Conservation (phyloP, 2,797 vertebrate genomes). For the Argyrosomus regius region DNA sequence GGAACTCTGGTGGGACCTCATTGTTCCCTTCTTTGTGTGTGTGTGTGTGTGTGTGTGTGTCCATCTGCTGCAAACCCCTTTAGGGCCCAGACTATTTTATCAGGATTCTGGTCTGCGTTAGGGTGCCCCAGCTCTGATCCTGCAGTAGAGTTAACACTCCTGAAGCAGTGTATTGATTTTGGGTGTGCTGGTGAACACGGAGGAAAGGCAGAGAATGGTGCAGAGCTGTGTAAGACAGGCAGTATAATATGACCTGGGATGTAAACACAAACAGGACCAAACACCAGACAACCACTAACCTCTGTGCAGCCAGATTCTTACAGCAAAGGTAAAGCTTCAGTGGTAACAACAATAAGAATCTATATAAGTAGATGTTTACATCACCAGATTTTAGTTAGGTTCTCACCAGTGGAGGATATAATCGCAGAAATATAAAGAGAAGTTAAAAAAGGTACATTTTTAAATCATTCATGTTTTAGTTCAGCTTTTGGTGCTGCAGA, state of each 20-base stretch:
- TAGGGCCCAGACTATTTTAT: slow-evolving; percentile 49
- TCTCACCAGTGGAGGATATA: too few relatives aligned
- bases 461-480: background rate
- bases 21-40: slow-evolving; percentile 56
- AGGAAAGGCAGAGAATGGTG: slow-evolving; percentile 18
- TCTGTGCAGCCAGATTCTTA: background rate
- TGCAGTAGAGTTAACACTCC: slow-evolving; percentile 31
- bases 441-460: background rate
- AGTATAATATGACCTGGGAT: background rate
- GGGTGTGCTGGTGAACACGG: slow-evolving; percentile 3
- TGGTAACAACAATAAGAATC: background rate
- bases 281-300: background rate
- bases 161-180: slow-evolving; percentile 50
- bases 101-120: slow-evolving; percentile 31
- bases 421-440: background rate
- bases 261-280: background rate
- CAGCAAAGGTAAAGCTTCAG: background rate
- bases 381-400: too few relatives aligned
- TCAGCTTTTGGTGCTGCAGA: background rate
- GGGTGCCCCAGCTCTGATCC: slow-evolving; percentile 25
- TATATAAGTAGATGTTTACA: background rate
- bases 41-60: slow-evolving; percentile 41
- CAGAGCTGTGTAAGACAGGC: slow-evolving; percentile 1
- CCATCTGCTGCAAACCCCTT: slow-evolving; percentile 55
- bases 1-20: slow-evolving; percentile 62